Evolutionary conservation across 2,888 invertebrate species (phyloP).

Genomic region (Camptogramma bilineatum): DNA sequence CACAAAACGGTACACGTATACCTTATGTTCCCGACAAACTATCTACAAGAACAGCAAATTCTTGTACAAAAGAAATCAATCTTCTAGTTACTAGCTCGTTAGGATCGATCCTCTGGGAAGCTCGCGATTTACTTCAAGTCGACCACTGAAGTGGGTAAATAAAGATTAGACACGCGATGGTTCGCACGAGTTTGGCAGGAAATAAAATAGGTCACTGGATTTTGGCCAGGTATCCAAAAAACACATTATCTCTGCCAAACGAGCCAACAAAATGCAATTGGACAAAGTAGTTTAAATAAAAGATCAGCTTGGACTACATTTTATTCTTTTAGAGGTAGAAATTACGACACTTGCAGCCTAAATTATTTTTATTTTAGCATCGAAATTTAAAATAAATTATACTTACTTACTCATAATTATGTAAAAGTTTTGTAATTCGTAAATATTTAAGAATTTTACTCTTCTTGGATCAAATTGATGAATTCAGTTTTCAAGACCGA

Average conservation of each 20-base stretch:
- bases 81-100: constrained; percentile 20
- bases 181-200: not conserved
- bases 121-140: constrained; percentile 8
- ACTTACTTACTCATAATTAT: too few relatives aligned
- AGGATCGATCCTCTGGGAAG: constrained; percentile 9
- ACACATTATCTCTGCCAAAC: not conserved
- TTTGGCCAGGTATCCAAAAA: constrained; percentile 3
- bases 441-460: too few relatives aligned
- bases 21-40: not conserved
- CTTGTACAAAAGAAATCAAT: constrained; percentile 13
- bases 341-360: too few relatives aligned
- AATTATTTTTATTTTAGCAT: too few relatives aligned
- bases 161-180: constrained; percentile 2
- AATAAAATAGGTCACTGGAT: constrained; percentile 4
- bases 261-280: not conserved
- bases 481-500: too few relatives aligned
- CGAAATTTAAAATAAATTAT: too few relatives aligned
- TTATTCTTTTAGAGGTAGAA: not conserved
- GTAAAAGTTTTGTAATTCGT: too few relatives aligned
- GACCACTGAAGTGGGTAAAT: constrained; percentile 8
- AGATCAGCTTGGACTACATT: not conserved
- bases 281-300: not conserved
- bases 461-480: too few relatives aligned
- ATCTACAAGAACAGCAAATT: not conserved
- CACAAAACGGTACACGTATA: not conserved